These are phyloP conservation scores for Apis mellifera DNA, from an alignment of 1,140 invertebrate genomes.

Conservation along the genomic window Amel_HAv3.1 CM009939.2:11244501-11245000, in stretches of 20 bases:
- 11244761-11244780: constrained; percentile 87
- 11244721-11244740: constrained; percentile 89
- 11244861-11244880: constrained; percentile 93
- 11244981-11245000: constrained; percentile 93
- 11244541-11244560: constrained; percentile 94
- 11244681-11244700: constrained; percentile 88
- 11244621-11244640: constrained; percentile 93
- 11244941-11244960: constrained; percentile 84
- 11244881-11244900: no score
- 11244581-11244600: constrained; percentile 95
- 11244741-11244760: constrained; percentile 93
- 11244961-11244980: constrained; percentile 94
- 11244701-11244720: constrained; percentile 84
- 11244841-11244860: constrained; percentile 93
- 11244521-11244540: constrained; percentile 93
- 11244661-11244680: constrained; percentile 98
- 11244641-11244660: constrained; percentile 92
- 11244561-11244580: constrained; percentile 93
- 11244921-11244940: no score
- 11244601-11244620: constrained; percentile 94
- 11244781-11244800: constrained; percentile 87
- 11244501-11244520: constrained; percentile 88
- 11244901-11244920: no score
- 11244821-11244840: constrained; percentile 91
- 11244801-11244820: constrained; percentile 94